A percentile compares a stretch with the other conserved stretches of the same genome.
These are phyloP conservation scores for Drosophila micromelanica DNA, from an alignment of 1,140 invertebrate species.

Conservation along the genomic window DNA sequence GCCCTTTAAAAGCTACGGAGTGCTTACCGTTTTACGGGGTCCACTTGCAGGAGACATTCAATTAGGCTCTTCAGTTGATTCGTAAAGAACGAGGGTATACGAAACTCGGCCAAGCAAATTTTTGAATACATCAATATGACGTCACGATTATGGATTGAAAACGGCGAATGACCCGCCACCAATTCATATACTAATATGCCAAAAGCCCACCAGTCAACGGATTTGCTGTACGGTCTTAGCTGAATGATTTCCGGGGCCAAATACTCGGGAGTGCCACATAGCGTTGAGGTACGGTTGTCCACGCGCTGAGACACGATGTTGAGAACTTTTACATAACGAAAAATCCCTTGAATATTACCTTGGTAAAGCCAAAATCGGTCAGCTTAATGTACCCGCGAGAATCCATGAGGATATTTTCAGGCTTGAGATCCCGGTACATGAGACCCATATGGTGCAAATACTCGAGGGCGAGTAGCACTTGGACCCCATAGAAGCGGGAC, in stretches of 20 bases:
- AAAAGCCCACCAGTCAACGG: slow-evolving; percentile 99
- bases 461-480: slow-evolving; percentile 96
- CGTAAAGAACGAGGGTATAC: slow-evolving; percentile 88
- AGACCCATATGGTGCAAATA: slow-evolving; percentile 96
- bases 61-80: slow-evolving; percentile 93
- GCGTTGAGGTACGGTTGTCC: slow-evolving; percentile 94
- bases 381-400: slow-evolving; percentile 92
- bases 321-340: background rate
- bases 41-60: slow-evolving; percentile 91
- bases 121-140: slow-evolving; percentile 95
- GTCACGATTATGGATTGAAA: slow-evolving; percentile 88
- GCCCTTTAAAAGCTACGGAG: background rate
- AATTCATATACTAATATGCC: slow-evolving; percentile 95
- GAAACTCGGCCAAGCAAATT: slow-evolving; percentile 90
- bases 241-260: slow-evolving; percentile 97
- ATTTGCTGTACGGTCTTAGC: slow-evolving; percentile 96
- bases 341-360: slow-evolving; percentile 85
- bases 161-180: slow-evolving; percentile 92
- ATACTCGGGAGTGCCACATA: slow-evolving; percentile 98
- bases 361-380: slow-evolving; percentile 97
- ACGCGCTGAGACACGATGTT: slow-evolving; percentile 43
- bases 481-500: slow-evolving; percentile 95
- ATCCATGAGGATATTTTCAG: slow-evolving; percentile 97
- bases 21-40: slow-evolving; percentile 90
- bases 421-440: slow-evolving; percentile 97